phyloP scores from a whole-genome alignment of 2,113 vertebrate species.

The Ellobius talpinus region DNA sequence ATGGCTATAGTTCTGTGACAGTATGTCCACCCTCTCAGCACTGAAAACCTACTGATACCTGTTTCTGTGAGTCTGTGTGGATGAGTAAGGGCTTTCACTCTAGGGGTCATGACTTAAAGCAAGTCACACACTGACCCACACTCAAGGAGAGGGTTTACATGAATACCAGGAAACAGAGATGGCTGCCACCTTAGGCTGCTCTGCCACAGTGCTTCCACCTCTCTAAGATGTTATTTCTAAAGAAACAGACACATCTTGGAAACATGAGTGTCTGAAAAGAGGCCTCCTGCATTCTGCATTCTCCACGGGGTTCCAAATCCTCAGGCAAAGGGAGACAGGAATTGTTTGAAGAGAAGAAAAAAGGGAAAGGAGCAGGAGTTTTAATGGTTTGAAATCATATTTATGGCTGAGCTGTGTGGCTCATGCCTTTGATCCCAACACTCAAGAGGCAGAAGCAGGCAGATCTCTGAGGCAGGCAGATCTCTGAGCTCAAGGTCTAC shows the following conservation, averaged over 20 bases:
- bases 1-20: not conserved
- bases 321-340: not conserved
- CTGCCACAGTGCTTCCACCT: not conserved
- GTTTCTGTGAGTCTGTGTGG: no score
- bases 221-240: not conserved
- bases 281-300: not conserved
- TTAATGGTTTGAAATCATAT: not conserved
- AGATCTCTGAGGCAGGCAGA: no score
- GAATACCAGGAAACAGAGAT: not conserved
- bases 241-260: not conserved
- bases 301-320: not conserved
- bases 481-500: no score
- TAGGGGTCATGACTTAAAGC: not conserved
- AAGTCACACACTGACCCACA: not conserved
- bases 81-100: no score
- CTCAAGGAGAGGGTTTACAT: not conserved
- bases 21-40: not conserved
- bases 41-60: not conserved
- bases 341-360: not conserved
- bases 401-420: not conserved
- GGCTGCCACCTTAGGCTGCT: not conserved
- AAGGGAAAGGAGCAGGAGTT: no score
- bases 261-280: not conserved
- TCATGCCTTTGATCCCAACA: no score
- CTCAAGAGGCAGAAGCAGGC: no score